Evolutionary conservation across 2,888 invertebrate genomes (phyloP).

Genomic region (Dastarcus helophoroides): DNA sequence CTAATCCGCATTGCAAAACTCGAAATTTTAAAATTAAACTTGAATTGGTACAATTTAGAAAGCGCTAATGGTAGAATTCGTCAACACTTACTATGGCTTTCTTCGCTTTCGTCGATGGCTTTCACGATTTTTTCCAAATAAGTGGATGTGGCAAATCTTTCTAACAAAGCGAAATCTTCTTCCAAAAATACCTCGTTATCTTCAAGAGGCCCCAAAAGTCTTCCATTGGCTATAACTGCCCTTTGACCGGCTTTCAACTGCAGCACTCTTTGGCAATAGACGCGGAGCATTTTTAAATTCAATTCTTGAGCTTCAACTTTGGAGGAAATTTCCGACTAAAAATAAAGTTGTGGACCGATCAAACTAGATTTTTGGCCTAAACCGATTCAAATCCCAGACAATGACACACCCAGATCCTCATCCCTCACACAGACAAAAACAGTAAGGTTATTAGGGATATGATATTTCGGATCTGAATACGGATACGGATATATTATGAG

Average conservation of each 20-base stretch:
- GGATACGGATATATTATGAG: no score
- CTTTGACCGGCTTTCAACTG: conserved; percentile 54
- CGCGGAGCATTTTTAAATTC: conserved; percentile 53
- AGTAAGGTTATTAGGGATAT: no score
- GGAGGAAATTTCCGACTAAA: conserved; percentile 33
- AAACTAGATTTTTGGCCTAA: no score
- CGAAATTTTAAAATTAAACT: conserved; percentile 14
- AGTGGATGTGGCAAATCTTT: conserved; percentile 58
- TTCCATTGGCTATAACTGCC: conserved; percentile 77
- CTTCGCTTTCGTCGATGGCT: no score
- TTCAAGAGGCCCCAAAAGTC: conserved; percentile 74
- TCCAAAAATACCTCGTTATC: conserved; percentile 62
- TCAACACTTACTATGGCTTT: no score
- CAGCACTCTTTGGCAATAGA: conserved; percentile 60
- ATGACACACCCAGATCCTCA: no score
- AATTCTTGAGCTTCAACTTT: conserved; percentile 50
- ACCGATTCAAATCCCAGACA: no score
- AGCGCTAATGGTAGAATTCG: no score
- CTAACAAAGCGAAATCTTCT: conserved; percentile 84
- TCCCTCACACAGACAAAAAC: no score
- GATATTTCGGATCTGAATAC: no score
- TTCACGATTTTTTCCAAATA: conserved; percentile 63
- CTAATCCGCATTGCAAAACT: conserved; percentile 2
- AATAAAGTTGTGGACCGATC: no score
- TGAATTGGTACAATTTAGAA: no score